These are phyloP conservation scores for Pachydiplax longipennis DNA, from an alignment of 2,888 invertebrate genomes.

Conservation along the genomic window DNA sequence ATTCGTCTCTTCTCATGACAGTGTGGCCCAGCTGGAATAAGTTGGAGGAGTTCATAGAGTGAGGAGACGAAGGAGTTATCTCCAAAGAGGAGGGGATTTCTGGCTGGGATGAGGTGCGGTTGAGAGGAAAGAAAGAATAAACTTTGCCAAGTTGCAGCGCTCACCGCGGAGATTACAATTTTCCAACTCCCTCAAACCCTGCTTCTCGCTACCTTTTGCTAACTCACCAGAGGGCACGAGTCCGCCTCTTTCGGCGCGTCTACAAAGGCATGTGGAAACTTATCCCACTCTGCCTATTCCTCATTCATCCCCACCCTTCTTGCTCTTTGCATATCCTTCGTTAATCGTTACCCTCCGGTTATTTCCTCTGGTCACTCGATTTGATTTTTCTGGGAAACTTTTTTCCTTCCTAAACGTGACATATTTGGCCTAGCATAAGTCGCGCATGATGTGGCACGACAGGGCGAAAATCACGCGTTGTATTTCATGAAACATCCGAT, in stretches of 20 bases:
- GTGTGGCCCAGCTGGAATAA: neutral
- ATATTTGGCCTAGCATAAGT: too few relatives aligned
- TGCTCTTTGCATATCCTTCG: too few relatives aligned
- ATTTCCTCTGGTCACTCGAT: too few relatives aligned
- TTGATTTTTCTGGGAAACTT: too few relatives aligned
- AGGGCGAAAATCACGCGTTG: too few relatives aligned
- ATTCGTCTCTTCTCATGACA: neutral
- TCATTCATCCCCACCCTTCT: too few relatives aligned
- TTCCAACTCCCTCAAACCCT: neutral
- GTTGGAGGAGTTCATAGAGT: neutral
- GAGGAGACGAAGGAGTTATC: neutral
- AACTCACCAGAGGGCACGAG: neutral
- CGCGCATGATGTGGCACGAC: too few relatives aligned
- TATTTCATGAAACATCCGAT: too few relatives aligned
- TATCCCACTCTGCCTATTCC: neutral
- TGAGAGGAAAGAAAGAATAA: neutral
- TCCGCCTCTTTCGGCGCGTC: neutral
- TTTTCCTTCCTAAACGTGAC: too few relatives aligned
- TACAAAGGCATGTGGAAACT: neutral
- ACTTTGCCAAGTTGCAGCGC: neutral
- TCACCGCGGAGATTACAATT: neutral
- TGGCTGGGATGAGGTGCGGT: neutral
- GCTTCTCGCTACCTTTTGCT: neutral
- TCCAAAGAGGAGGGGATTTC: neutral
- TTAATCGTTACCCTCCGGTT: too few relatives aligned